A percentile compares a stretch with the other conserved stretches of the same genome.
Conservation (phyloP, 2,797 vertebrate species). For the Ptychadena robeensis region DNA sequence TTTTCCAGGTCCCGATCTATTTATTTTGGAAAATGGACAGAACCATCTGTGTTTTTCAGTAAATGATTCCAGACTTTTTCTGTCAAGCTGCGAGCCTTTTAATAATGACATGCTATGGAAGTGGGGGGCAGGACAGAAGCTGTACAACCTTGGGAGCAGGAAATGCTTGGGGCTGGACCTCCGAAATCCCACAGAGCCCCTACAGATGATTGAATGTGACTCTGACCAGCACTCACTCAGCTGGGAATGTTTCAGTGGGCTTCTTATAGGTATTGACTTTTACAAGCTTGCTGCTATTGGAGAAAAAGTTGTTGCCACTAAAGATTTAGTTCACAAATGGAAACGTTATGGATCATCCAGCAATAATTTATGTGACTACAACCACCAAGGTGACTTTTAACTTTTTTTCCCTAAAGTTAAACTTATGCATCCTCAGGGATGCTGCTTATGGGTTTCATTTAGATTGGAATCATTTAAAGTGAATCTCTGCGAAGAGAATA, state of each 20-base stretch:
- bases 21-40: constrained; percentile 83
- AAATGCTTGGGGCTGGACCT: constrained; percentile 86
- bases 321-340: constrained; percentile 75
- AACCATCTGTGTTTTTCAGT: constrained; percentile 80
- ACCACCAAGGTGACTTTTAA: constrained; percentile 84
- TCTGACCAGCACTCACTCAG: constrained; percentile 72
- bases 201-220: constrained; percentile 84
- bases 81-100: constrained; percentile 80
- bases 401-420: too few species aligned
- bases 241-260: constrained; percentile 83
- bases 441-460: too few species aligned
- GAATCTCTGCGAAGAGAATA: too few species aligned
- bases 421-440: too few species aligned
- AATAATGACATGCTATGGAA: constrained; percentile 89
- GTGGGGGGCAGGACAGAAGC: constrained; percentile 87
- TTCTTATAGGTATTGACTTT: constrained; percentile 76
- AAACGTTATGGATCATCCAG: constrained; percentile 76
- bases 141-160: constrained; percentile 86
- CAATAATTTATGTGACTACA: constrained; percentile 84
- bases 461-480: too few species aligned
- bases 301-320: constrained; percentile 76
- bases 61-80: constrained; percentile 72
- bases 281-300: constrained; percentile 75
- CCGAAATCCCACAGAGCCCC: constrained; percentile 72
- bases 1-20: constrained; percentile 82